phyloP scores from a whole-genome alignment of 2,797 vertebrate species.

The Liasis olivaceus region DNA sequence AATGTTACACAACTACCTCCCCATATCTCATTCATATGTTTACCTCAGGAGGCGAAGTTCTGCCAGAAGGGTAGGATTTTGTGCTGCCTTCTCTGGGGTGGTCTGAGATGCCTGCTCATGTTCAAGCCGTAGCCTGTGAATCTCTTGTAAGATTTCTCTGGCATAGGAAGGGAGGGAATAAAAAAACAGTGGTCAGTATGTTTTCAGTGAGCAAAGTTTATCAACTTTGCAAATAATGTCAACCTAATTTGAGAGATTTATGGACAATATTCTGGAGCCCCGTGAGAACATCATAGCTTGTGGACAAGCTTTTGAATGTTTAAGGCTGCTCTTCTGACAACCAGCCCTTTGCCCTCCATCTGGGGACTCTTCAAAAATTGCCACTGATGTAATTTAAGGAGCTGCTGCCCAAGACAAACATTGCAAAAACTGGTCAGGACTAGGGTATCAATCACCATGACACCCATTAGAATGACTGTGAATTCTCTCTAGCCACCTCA shows the following conservation, averaged over 20 bases:
- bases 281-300: background rate
- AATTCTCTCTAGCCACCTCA: background rate
- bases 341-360: background rate
- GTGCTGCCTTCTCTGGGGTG: constrained; percentile 90
- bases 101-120: constrained; percentile 96
- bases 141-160: constrained; percentile 98
- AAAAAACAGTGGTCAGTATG: constrained; percentile 43
- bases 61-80: constrained; percentile 94
- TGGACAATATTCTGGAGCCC: background rate
- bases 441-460: background rate
- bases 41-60: constrained; percentile 96
- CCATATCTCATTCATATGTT: background rate
- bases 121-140: constrained; percentile 92
- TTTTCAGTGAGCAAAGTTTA: constrained; percentile 2
- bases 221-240: background rate
- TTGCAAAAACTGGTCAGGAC: background rate
- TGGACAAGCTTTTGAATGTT: background rate
- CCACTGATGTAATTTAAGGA: background rate
- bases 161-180: constrained; percentile 48
- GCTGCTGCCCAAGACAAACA: background rate
- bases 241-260: background rate
- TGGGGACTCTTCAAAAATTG: background rate
- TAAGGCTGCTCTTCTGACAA: background rate
- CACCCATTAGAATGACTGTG: background rate
- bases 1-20: background rate